Base-by-base conservation (phyloP, 2,113 vertebrate species). In the Sinocyclocheilus rhinocerous region DNA sequence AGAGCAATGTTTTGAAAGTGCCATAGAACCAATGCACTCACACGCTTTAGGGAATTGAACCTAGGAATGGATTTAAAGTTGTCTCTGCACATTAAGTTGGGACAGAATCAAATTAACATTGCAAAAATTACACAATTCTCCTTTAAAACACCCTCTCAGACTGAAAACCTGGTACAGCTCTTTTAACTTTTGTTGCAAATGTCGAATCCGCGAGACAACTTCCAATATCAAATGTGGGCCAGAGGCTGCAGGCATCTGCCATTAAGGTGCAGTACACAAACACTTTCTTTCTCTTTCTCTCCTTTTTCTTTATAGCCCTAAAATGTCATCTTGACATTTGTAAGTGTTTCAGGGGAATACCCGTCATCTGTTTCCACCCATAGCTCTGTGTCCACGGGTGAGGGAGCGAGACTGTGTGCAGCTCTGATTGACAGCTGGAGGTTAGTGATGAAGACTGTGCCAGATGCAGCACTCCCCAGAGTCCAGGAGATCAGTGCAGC, bases 301-400 rank as follows among this genome's bases (percentile, higher is more conserved):
- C 13, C 33, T 33, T 15, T 29, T 24, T 65, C 69, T 9, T 24
- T 82, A 57, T n/a, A 57, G 67, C 78, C 83, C 80, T 79, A 85
- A 86, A 86, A 83, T 78, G 86, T 57, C 82, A 87, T 84, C 82
- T 76, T 80, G 87, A 83, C 80, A 75, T 88, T 75, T 70, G 45
- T 16, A 55, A 59, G 73, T 13, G 59, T 69, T 85, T 76, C 84
- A 77, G n/a, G 59, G 78, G 84, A 83, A 84, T 84, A 83, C 22
- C 78, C 3, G 57, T 85, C 87, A 59, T 48, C 82, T 87, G 76
- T 55, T 50, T 77, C 76, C 52, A 80, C 67, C n/a, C n/a, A n/a
- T n/a, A n/a, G n/a, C n/a, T 48, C 82, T 87, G 76, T 55, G 36
- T 77, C 76, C 52, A 80, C 67, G 20, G 59, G 12, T 52, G 16